Evolutionary conservation across 2,888 invertebrate species (phyloP).

Genomic region (Sarcophaga carnaria): DNA sequence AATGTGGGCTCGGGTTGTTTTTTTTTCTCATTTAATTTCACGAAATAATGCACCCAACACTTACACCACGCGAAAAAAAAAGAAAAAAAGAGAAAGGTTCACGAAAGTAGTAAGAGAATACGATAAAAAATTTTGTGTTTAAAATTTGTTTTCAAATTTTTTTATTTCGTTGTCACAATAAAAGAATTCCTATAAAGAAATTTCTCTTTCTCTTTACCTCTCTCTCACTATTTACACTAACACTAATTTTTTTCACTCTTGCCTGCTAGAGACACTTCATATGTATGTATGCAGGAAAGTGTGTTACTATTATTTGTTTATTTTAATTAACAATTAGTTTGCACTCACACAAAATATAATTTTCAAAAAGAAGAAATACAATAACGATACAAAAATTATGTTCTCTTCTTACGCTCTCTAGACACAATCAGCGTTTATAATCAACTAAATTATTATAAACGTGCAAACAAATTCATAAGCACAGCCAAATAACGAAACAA

Average conservation of each 20-base stretch:
- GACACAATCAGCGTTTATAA: slow-evolving; percentile 64
- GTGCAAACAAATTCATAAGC: slow-evolving; percentile 53
- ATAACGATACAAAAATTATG: background rate
- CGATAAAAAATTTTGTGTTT: too few species aligned
- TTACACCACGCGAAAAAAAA: background rate
- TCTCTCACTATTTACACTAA: background rate
- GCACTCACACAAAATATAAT: background rate
- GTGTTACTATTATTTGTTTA: background rate
- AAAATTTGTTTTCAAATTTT: too few species aligned
- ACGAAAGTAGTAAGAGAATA: background rate
- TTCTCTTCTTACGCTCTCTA: slow-evolving; percentile 45
- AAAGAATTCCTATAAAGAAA: too few species aligned
- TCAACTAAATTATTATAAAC: slow-evolving; percentile 66
- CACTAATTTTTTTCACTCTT: background rate
- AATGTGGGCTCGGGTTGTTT: background rate
- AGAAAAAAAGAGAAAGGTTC: background rate
- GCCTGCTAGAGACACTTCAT: background rate
- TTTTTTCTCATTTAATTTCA: background rate
- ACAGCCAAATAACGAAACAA: slow-evolving; percentile 16
- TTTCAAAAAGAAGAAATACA: background rate
- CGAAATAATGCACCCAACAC: background rate
- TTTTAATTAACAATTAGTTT: slow-evolving; percentile 1
- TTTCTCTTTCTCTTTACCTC: background rate
- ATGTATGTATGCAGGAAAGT: background rate
- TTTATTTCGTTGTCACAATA: too few species aligned